Evolutionary conservation across 2,888 invertebrate genomes (phyloP).

Genomic region (Sinopyrophorus schimmeli): DNA sequence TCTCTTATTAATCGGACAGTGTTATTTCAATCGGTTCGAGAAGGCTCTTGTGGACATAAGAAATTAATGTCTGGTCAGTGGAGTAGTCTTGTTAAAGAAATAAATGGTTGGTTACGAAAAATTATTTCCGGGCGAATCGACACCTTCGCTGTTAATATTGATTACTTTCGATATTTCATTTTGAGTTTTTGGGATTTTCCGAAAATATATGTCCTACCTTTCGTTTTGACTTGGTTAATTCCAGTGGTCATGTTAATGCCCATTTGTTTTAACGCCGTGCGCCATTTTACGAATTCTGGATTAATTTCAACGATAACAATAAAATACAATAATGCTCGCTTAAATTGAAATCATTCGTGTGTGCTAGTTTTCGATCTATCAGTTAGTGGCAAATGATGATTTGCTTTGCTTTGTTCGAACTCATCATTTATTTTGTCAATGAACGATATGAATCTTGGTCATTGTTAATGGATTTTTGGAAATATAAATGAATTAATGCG

Average conservation of each 20-base stretch:
- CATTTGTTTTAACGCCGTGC: conserved; percentile 4
- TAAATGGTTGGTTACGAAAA: conserved; percentile 1
- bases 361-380: conserved; percentile 8
- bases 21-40: conserved; percentile 43
- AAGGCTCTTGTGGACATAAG: conserved; percentile 40
- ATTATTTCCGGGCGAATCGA: conserved; percentile 14
- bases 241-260: conserved; percentile 1
- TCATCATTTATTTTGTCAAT: conserved; percentile 10
- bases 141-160: conserved; percentile 9
- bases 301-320: conserved; percentile 14
- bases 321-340: conserved; percentile 8
- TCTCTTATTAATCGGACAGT: conserved; percentile 46
- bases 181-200: neutral
- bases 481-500: too few species aligned
- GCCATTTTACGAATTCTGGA: conserved; percentile 10
- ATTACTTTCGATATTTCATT: conserved; percentile 6
- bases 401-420: conserved; percentile 4
- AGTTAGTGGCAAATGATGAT: conserved; percentile 10
- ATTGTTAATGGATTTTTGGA: too few species aligned
- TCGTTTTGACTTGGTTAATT: conserved; percentile 1
- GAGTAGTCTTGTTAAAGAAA: conserved; percentile 9
- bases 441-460: too few species aligned
- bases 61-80: conserved; percentile 44
- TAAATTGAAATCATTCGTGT: conserved; percentile 16
- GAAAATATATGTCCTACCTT: neutral